Base-by-base conservation (phyloP, 2,113 vertebrate genomes). In the Trematocara unimaculatum region DNA sequence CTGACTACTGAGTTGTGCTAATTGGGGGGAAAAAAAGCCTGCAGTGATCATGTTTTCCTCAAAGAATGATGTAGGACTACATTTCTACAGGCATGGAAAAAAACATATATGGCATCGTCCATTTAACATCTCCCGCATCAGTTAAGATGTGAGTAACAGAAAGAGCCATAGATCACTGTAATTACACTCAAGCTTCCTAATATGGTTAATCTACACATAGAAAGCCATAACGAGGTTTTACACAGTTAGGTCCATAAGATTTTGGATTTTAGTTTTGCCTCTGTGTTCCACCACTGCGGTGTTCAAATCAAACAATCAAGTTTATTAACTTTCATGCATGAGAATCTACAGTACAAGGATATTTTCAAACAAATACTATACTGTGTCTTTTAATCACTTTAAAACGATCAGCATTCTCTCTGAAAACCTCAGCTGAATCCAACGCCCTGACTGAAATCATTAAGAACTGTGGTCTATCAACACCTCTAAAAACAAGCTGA, bases 1-100 rank as follows among this genome's bases (percentile, higher is more conserved):
- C 23, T 79, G 82, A 87, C 83, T 55, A 86, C 70, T 80, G 82
- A 85, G 62, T 84, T 81, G 86, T 85, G 84, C 74, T 90, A 90
- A 87, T 84, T 86, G 74, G 77, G 79, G 78, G 78, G 2, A 8
- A 72, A 62, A 62, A 62, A 64, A 62, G 45, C 42, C 88, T 81
- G 31, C 87, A 85, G 87, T 23, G 33, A 82, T 78, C 60, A 62
- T 83, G 26, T 74, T 60, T 86, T 82, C 33, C 82, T 67, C 3
- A 20, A 62, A 55, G 20, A 79, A 54, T 1, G 4, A 33, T 20
- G 55, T 40, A 79, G 35, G 17, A 40, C 14, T 14, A 53, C 8
- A n/a, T 81, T 62, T 80, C 1, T 77, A 31, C 26, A 18, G 72
- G 10, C 45, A 51, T 77, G 72, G 45, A 77, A 77, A 77, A 31